A percentile compares a stretch with the other conserved stretches of the same genome.
Conservation (phyloP, 1,140 invertebrate genomes). For the Drosophila kohkoa region DNA sequence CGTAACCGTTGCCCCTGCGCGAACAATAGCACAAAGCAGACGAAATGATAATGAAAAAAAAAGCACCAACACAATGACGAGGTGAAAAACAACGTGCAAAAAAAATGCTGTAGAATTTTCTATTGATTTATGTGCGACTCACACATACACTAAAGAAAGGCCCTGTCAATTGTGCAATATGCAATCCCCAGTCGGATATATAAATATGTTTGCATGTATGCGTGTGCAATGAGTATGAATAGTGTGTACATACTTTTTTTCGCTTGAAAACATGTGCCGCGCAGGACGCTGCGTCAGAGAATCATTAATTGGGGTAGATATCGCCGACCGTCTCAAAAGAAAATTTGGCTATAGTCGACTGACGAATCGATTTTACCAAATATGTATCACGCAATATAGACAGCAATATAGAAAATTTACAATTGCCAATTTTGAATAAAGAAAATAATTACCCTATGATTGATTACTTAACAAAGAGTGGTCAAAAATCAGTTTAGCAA, state of each 20-base stretch:
- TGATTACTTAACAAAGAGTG: slow-evolving; percentile 74
- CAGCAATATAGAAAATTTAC: neutral
- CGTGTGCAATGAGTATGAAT: slow-evolving; percentile 1
- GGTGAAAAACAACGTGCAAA: slow-evolving; percentile 59
- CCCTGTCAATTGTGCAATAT: slow-evolving; percentile 37
- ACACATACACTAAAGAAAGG: neutral
- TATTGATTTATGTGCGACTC: slow-evolving; percentile 38
- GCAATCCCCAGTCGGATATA: slow-evolving; percentile 30
- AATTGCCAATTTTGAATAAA: slow-evolving; percentile 9
- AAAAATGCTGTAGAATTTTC: slow-evolving; percentile 43
- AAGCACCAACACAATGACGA: slow-evolving; percentile 49
- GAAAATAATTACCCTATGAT: slow-evolving; percentile 30
- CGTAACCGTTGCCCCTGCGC: slow-evolving; percentile 53
- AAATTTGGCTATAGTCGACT: slow-evolving; percentile 26
- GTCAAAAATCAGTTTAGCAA: slow-evolving; percentile 48
- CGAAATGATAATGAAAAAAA: slow-evolving; percentile 57
- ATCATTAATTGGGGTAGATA: slow-evolving; percentile 38
- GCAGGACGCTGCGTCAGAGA: slow-evolving; percentile 53
- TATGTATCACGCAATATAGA: neutral
- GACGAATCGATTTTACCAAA: slow-evolving; percentile 70
- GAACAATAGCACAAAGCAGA: slow-evolving; percentile 64
- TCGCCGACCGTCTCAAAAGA: slow-evolving; percentile 21
- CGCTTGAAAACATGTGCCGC: slow-evolving; percentile 41
- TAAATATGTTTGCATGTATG: slow-evolving; percentile 18
- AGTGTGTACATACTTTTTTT: slow-evolving; percentile 23